Conservation (phyloP, 2,797 vertebrate species). For the Sphenodon punctatus region DNA sequence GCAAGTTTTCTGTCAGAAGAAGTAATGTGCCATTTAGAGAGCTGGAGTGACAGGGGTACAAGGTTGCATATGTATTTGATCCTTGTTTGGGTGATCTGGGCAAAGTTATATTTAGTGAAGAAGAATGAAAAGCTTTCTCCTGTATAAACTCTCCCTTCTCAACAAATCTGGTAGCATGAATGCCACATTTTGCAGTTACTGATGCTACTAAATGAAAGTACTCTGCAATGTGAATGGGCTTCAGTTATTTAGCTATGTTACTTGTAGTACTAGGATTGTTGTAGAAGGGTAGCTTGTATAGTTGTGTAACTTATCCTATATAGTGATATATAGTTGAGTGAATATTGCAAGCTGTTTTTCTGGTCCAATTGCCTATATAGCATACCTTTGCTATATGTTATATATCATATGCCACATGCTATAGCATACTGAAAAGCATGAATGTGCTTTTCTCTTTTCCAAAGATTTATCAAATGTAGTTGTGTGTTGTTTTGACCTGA, state of each 20-base stretch:
- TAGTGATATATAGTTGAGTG: neutral
- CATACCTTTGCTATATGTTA: too few relatives aligned
- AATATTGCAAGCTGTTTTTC: neutral
- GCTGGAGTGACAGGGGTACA: slow-evolving; percentile 9
- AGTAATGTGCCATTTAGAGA: neutral
- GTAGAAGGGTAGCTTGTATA: slow-evolving; percentile 18
- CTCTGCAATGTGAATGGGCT: slow-evolving; percentile 10
- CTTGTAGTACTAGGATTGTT: slow-evolving; percentile 17
- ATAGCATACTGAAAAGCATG: neutral
- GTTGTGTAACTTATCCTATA: neutral
- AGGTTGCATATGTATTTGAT: slow-evolving; percentile 21
- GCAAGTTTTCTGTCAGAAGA: neutral
- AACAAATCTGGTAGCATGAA: slow-evolving; percentile 68
- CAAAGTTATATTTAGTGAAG: neutral
- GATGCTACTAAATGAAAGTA: slow-evolving; percentile 15
- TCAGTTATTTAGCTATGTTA: slow-evolving; percentile 45
- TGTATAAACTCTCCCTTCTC: slow-evolving; percentile 16
- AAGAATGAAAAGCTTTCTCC: slow-evolving; percentile 30
- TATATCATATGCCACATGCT: too few relatives aligned
- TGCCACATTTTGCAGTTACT: slow-evolving; percentile 65
- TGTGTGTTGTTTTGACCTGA: slow-evolving; percentile 52
- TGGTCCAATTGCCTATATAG: slow-evolving; percentile 11
- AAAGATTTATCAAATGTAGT: slow-evolving; percentile 57
- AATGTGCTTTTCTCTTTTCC: slow-evolving; percentile 46
- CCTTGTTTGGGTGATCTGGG: neutral